Base-by-base conservation (phyloP, 2,888 invertebrate species). In the Lycaena phlaeas region DNA sequence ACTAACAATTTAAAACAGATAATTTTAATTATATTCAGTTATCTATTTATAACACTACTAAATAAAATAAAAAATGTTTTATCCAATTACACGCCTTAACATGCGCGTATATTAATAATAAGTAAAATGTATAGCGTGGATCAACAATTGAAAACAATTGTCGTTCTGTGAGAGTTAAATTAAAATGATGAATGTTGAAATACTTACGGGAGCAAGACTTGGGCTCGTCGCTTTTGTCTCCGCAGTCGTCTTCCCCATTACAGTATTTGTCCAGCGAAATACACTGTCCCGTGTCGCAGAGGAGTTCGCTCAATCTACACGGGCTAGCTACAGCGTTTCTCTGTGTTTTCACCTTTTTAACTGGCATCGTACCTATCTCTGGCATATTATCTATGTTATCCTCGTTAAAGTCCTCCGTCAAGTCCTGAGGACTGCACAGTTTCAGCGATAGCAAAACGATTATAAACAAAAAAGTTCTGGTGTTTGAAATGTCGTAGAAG, bases 131-230 rank as follows among this genome's bases (percentile, higher is more conserved):
- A n/a, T n/a, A n/a, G n/a, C n/a, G n/a, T n/a, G n/a, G n/a, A n/a
- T n/a, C n/a, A n/a, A n/a, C n/a, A n/a, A n/a, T n/a, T n/a, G n/a
- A n/a, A n/a, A n/a, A n/a, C n/a, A n/a, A n/a, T n/a, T n/a, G n/a
- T n/a, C n/a, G n/a, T n/a, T n/a, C n/a, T n/a, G n/a, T n/a, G n/a
- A n/a, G n/a, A n/a, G n/a, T n/a, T n/a, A n/a, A n/a, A n/a, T n/a
- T n/a, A n/a, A n/a, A n/a, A n/a, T n/a, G n/a, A n/a, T n/a, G n/a
- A n/a, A n/a, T n/a, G n/a, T n/a, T n/a, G n/a, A n/a, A n/a, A 48
- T 57, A 90, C 92, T 92, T 76, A 93, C 93, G 91, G 58, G 92
- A 87, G 70, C 93, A 93, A 56, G 88, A 87, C 51, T 87, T 86
- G 2, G 89, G 88, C 68, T 94, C 93, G 66, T 94, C 93, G 53